phyloP scores from a whole-genome alignment of 1,140 invertebrate species.

The Drosophila asahinai region DNA sequence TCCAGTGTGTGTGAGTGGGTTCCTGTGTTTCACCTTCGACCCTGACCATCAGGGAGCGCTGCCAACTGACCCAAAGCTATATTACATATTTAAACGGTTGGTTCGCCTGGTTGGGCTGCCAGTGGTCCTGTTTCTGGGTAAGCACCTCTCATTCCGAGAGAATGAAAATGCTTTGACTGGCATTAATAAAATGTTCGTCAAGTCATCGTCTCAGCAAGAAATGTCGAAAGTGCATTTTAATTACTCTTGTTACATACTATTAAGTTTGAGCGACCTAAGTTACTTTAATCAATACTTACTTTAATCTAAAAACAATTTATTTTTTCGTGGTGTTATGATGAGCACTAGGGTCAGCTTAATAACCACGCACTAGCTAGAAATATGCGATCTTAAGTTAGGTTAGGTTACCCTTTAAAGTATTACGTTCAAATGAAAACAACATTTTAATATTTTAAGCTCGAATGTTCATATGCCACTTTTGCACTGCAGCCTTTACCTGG shows the following conservation, averaged over 20 bases:
- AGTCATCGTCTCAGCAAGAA: constrained; percentile 23
- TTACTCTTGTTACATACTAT: constrained; percentile 4
- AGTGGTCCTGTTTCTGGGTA: constrained; percentile 7
- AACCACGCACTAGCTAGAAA: too few species aligned
- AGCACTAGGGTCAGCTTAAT: too few species aligned
- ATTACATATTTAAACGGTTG: constrained; percentile 62
- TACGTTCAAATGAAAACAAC: too few species aligned
- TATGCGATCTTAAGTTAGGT: too few species aligned
- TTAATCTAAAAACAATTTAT: too few species aligned
- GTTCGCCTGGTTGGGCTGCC: constrained; percentile 3
- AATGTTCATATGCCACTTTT: too few species aligned
- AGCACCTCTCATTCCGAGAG: neutral
- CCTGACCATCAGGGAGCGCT: constrained; percentile 19
- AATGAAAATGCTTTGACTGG: constrained; percentile 27
- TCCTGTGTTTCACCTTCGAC: constrained; percentile 54
- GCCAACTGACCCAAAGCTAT: constrained; percentile 44
- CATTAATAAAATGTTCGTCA: constrained; percentile 25
- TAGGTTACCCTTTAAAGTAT: too few species aligned
- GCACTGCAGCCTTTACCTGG: too few species aligned
- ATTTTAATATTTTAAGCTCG: too few species aligned
- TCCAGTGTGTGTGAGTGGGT: constrained; percentile 30
- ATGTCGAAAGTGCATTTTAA: constrained; percentile 32
- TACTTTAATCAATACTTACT: too few species aligned
- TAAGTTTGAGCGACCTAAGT: neutral
- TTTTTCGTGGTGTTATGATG: too few species aligned